A percentile compares a stretch with the other conserved stretches of the same genome.
Conservation (phyloP, 2,888 invertebrate species). For the Frankliniella intonsa region DNA sequence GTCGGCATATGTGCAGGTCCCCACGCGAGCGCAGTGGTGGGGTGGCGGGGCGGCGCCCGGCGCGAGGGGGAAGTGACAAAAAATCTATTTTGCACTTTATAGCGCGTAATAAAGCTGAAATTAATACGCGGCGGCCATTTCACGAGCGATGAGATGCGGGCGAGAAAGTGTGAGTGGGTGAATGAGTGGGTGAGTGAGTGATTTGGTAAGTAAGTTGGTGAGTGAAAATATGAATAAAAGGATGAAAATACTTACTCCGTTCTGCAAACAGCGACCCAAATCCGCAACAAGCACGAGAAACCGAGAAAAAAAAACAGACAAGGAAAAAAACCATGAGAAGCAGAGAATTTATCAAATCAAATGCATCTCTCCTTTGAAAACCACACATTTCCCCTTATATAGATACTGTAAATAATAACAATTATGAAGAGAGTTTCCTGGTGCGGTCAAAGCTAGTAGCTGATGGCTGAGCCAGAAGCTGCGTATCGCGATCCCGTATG, state of each 20-base stretch:
- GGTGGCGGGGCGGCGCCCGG: neutral
- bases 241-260: conserved; percentile 52
- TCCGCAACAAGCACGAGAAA: neutral
- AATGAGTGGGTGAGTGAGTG: neutral
- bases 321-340: neutral
- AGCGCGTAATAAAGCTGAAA: conserved; percentile 26
- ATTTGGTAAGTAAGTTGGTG: neutral
- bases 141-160: neutral
- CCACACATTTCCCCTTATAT: no score
- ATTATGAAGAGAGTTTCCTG: no score
- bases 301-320: conserved; percentile 31
- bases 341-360: no score
- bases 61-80: neutral
- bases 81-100: conserved; percentile 21
- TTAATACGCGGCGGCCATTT: conserved; percentile 20
- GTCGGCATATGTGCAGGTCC: conserved; percentile 12
- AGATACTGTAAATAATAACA: no score
- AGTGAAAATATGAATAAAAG: neutral
- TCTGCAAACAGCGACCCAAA: conserved; percentile 45
- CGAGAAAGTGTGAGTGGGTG: neutral
- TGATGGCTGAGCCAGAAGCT: no score
- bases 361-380: no score
- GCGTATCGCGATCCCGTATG: no score
- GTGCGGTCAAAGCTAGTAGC: no score
- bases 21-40: neutral